Percentiles rank a stretch among this genome's conserved stretches.
Conservation (phyloP, 2,113 vertebrate genomes). For the Rhabdornis inornatus region DNA sequence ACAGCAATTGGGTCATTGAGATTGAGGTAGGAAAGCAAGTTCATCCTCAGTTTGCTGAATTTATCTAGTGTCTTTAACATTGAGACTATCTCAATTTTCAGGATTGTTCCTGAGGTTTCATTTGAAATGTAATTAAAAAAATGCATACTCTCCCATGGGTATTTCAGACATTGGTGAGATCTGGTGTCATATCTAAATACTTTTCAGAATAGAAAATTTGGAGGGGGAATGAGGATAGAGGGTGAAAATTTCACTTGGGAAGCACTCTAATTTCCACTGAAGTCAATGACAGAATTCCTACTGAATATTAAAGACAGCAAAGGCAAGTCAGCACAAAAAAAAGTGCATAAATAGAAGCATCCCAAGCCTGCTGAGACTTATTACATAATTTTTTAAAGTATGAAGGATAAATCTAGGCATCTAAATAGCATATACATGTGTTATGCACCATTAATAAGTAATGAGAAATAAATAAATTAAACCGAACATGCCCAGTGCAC, state of each 20-base stretch:
- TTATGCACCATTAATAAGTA: constrained; percentile 49
- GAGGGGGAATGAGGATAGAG: neutral
- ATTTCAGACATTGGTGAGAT: neutral
- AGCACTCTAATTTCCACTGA: neutral
- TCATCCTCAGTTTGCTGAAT: neutral
- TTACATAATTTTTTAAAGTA: constrained; percentile 31
- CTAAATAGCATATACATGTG: constrained; percentile 38
- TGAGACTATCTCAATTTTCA: neutral
- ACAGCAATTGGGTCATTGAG: neutral
- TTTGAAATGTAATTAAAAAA: neutral
- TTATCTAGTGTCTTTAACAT: neutral
- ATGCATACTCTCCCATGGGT: neutral
- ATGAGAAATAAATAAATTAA: constrained; percentile 58
- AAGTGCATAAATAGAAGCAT: neutral
- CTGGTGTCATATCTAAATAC: neutral
- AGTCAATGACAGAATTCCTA: neutral
- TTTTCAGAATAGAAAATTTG: neutral
- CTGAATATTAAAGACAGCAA: neutral
- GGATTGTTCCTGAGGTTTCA: neutral
- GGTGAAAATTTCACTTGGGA: neutral
- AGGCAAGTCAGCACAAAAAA: neutral
- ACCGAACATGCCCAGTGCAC: neutral
- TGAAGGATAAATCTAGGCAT: neutral
- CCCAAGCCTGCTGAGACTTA: neutral
- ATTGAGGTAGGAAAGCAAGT: neutral